Percentiles rank a stretch among this genome's conserved stretches.
These are phyloP conservation scores for Ganaspis brasiliensis DNA, from an alignment of 2,888 invertebrate species.

Conservation along the genomic window DNA sequence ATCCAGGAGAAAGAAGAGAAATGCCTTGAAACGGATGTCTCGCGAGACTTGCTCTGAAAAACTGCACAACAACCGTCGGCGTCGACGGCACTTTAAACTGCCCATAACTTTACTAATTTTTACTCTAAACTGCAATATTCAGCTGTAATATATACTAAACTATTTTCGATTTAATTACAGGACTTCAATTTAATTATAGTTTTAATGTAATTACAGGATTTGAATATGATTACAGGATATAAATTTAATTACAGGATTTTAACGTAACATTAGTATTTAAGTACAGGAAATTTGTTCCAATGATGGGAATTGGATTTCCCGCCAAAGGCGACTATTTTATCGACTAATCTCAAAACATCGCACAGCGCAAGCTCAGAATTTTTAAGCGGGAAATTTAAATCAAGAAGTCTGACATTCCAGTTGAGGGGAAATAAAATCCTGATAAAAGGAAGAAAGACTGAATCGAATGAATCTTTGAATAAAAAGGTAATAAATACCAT, in stretches of 20 bases:
- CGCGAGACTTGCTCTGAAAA: constrained; percentile 2
- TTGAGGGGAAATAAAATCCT: no score
- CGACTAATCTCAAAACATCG: no score
- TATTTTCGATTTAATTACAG: background rate
- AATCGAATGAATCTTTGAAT: background rate
- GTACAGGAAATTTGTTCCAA: no score
- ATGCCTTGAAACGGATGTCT: background rate
- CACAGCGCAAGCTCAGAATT: no score
- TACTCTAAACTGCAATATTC: background rate
- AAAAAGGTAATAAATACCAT: background rate
- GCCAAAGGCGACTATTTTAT: no score
- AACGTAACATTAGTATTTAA: no score
- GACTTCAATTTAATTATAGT: background rate
- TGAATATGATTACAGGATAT: background rate
- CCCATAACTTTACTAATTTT: constrained; percentile 2
- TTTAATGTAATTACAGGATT: background rate
- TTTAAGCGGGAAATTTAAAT: no score
- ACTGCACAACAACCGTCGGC: background rate
- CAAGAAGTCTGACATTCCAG: no score
- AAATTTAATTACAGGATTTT: background rate
- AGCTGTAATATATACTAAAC: background rate
- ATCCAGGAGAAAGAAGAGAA: constrained; percentile 3
- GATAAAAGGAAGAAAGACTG: no score
- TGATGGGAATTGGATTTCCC: no score
- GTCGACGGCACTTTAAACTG: constrained; percentile 7